phyloP scores from a whole-genome alignment of 2,888 invertebrate genomes.

The Morpho achilles region DNA sequence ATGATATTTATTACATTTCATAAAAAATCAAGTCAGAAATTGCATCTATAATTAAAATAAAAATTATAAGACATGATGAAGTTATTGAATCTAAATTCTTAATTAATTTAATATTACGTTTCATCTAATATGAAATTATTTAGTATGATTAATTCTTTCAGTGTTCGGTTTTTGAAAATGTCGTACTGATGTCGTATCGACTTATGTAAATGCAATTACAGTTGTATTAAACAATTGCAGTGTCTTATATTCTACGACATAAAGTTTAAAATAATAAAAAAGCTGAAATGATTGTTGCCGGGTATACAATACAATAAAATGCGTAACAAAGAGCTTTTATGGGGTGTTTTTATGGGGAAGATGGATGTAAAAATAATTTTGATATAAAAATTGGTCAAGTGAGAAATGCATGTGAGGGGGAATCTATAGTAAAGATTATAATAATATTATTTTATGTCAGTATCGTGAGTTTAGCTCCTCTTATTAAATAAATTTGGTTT shows the following conservation, averaged over 20 bases:
- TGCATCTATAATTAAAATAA: too few relatives aligned
- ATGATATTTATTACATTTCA: too few relatives aligned
- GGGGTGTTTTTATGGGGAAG: constrained; percentile 22
- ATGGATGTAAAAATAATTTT: constrained; percentile 24
- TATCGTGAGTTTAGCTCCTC: background rate
- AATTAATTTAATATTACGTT: too few relatives aligned
- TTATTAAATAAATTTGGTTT: background rate
- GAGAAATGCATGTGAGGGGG: constrained; percentile 12
- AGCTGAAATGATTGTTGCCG: constrained; percentile 8
- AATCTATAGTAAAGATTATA: constrained; percentile 5
- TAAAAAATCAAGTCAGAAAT: too few relatives aligned
- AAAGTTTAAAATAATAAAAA: constrained; percentile 14
- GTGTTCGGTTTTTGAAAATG: background rate
- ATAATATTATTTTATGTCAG: constrained; percentile 6
- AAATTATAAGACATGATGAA: too few relatives aligned
- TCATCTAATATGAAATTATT: too few relatives aligned
- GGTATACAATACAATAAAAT: constrained; percentile 20
- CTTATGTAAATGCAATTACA: background rate
- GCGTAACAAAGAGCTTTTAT: constrained; percentile 23
- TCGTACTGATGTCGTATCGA: constrained; percentile 1
- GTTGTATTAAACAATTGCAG: constrained; percentile 3
- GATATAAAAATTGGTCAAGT: constrained; percentile 16
- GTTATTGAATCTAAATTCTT: too few relatives aligned
- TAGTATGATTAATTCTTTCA: too few relatives aligned
- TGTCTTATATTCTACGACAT: constrained; percentile 17